These are phyloP conservation scores for Oriolus oriolus DNA, from an alignment of 2,113 vertebrate genomes.

Conservation along the genomic window DNA sequence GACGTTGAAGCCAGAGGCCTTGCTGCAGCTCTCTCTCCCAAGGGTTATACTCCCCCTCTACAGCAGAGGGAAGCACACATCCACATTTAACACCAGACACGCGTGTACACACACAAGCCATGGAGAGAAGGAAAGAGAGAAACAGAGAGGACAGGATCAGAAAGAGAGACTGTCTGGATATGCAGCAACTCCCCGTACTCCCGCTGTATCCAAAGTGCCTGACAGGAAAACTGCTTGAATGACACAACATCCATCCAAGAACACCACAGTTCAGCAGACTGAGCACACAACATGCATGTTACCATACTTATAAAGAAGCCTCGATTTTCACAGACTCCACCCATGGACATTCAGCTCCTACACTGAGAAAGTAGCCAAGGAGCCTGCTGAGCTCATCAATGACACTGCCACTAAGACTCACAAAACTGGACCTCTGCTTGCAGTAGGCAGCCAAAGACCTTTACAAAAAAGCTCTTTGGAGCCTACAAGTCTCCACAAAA, in stretches of 20 bases:
- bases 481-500: background rate
- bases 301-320: background rate
- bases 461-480: background rate
- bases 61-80: slow-evolving; percentile 82
- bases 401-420: background rate
- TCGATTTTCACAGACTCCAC: background rate
- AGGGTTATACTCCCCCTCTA: slow-evolving; percentile 94
- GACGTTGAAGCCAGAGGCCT: slow-evolving; percentile 85
- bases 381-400: background rate
- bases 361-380: background rate
- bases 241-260: background rate
- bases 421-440: background rate
- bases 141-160: slow-evolving; percentile 56
- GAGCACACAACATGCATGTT: background rate
- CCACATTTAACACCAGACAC: slow-evolving; percentile 60
- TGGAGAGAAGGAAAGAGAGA: slow-evolving; percentile 25
- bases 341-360: background rate
- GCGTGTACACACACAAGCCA: slow-evolving; percentile 1
- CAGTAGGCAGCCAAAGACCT: background rate
- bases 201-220: background rate
- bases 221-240: background rate
- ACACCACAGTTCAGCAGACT: background rate
- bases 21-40: slow-evolving; percentile 90
- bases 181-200: background rate
- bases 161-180: slow-evolving; percentile 28